Conservation (phyloP, 2,113 vertebrate species). For the Protobothrops flavoviridis region DNA sequence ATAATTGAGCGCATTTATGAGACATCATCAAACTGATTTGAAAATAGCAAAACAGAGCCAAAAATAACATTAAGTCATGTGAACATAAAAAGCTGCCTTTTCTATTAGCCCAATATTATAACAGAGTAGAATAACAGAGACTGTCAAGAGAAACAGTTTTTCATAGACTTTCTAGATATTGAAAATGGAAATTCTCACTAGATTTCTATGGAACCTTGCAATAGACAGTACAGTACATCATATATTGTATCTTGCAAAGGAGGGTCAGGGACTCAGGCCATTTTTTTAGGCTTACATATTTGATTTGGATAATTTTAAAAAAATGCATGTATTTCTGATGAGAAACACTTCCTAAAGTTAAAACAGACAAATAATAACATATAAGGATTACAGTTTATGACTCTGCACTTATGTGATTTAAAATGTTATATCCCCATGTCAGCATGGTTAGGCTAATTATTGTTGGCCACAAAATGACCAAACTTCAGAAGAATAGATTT, state of each 20-base stretch:
- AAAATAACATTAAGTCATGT: not conserved
- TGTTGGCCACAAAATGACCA: not conserved
- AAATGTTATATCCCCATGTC: not conserved
- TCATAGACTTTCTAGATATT: not conserved
- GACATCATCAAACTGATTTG: not conserved
- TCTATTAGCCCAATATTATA: not conserved
- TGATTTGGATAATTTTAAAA: not conserved
- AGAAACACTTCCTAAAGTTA: not conserved
- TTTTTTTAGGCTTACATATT: not conserved
- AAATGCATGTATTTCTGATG: not conserved
- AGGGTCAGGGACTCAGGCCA: not conserved
- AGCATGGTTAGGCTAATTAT: not conserved
- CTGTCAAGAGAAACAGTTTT: not conserved
- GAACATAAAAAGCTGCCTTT: not conserved
- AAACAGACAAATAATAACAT: not conserved
- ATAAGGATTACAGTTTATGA: not conserved
- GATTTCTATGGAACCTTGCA: not conserved
- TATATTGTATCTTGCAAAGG: not conserved
- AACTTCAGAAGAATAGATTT: not conserved
- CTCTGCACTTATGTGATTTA: not conserved
- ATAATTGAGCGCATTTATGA: not conserved
- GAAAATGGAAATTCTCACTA: not conserved
- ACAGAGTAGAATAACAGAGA: not conserved
- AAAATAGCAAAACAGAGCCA: not conserved
- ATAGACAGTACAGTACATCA: not conserved